Percentiles rank a stretch among this genome's conserved stretches.
phyloP scores from a whole-genome alignment of 2,888 invertebrate species.

The Trichacis sp. region DNA sequence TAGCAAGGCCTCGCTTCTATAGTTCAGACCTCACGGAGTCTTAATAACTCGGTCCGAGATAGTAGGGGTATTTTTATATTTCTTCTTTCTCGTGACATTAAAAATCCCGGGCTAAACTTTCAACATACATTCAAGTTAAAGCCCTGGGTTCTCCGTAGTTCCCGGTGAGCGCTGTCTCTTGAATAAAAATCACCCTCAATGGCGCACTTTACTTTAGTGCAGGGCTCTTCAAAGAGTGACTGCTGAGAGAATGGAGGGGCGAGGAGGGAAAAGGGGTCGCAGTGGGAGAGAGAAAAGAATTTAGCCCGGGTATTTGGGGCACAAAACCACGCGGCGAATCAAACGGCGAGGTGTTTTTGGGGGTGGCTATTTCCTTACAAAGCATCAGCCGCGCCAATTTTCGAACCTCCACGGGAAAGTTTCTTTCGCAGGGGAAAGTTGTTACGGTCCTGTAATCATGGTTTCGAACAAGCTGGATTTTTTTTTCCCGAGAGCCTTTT shows the following conservation, averaged over 20 bases:
- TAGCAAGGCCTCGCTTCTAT: constrained; percentile 40
- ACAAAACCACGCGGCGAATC: constrained; percentile 54
- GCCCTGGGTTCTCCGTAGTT: constrained; percentile 51
- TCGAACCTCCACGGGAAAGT: not conserved
- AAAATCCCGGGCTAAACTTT: constrained; percentile 65
- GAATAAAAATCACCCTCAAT: constrained; percentile 68
- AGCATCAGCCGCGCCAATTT: not conserved
- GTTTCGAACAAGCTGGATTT: too few species aligned
- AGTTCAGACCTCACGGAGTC: constrained; percentile 54
- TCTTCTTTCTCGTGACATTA: constrained; percentile 59
- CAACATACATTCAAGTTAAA: constrained; percentile 65
- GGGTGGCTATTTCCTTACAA: constrained; percentile 1
- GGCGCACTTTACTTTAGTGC: constrained; percentile 63
- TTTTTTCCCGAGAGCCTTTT: too few species aligned
- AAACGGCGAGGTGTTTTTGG: constrained; percentile 28
- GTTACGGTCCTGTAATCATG: not conserved
- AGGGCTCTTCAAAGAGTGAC: constrained; percentile 50
- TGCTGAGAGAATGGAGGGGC: constrained; percentile 46
- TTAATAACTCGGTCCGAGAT: constrained; percentile 57
- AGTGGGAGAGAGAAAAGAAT: constrained; percentile 35
- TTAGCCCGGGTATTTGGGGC: constrained; percentile 36
- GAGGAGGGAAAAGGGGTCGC: constrained; percentile 41
- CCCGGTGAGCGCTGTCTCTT: constrained; percentile 62
- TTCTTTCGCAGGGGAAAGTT: not conserved
- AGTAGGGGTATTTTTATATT: constrained; percentile 61